Conservation (phyloP, 2,888 invertebrate species). For the Chloroclysta siterata region DNA sequence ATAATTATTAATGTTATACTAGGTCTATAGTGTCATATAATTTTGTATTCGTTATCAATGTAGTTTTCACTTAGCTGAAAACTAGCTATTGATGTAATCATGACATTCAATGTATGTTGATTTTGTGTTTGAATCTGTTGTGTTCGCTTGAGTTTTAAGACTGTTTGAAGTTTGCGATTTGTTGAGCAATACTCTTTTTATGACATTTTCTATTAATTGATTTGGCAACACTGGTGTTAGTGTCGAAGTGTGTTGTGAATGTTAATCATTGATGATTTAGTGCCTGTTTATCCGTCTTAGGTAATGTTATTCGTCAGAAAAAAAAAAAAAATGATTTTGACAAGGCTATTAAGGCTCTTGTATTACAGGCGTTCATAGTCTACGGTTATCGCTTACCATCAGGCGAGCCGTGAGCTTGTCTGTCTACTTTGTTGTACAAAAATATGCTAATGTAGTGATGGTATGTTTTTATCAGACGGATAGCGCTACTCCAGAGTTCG, state of each 20-base stretch:
- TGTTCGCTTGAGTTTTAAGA: conserved; percentile 51
- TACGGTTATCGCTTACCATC: too few species aligned
- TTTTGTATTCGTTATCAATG: conserved; percentile 57
- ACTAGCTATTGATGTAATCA: conserved; percentile 63
- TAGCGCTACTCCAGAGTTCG: too few species aligned
- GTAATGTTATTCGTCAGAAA: too few species aligned
- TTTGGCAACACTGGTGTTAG: conserved; percentile 1
- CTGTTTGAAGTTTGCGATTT: conserved; percentile 55
- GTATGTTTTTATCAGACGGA: too few species aligned
- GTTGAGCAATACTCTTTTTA: conserved; percentile 48
- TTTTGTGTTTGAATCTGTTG: conserved; percentile 43
- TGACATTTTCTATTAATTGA: conserved; percentile 16
- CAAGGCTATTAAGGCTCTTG: too few species aligned
- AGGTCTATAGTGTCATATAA: conserved; percentile 32
- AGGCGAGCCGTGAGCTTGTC: too few species aligned
- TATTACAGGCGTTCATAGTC: too few species aligned
- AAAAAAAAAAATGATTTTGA: too few species aligned
- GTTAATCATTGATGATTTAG: conserved; percentile 14
- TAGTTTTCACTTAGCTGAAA: conserved; percentile 74
- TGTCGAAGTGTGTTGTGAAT: conserved; percentile 18
- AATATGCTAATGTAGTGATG: too few species aligned
- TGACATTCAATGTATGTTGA: conserved; percentile 40
- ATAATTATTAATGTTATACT: conserved; percentile 18
- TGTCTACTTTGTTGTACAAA: too few species aligned
- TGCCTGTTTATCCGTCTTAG: too few species aligned